Evolutionary conservation across 2,113 vertebrate species (phyloP), one percentile per base, ranked within the genome.

Genomic region (Hippotragus niger): DNA sequence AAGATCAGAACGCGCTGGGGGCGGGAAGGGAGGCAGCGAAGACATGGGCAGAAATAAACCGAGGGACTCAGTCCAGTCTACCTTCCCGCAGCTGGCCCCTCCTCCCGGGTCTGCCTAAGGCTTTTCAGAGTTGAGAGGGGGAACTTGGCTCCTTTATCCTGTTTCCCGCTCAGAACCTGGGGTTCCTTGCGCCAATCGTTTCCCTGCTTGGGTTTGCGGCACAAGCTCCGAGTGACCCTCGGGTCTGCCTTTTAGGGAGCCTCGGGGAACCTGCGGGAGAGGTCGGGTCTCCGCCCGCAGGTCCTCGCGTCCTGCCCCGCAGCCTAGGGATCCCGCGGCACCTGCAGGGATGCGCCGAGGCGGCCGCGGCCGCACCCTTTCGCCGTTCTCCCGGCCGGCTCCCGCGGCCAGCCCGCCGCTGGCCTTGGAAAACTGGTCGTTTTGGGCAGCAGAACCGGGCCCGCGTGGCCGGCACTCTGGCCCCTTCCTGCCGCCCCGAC

Each of bases 1-100:
- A 94, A 96, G 94, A 94, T 97, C 95, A 95, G 55, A 89, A 57
- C 29, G 1, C 55, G 5, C 45, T 50, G 88, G 90, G 94, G 88
- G 31, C 45, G 64, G 50, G 84, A 55, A 91, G 86, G 57, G 64
- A 64, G 53, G 55, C 71, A 36, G 52, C 13, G 52, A 94, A 93
- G 87, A 95, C 27, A 23, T 7, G 1, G 78, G 52, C 25, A 81
- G 60, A 71, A 91, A 53, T 58, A 82, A 80, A 76, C 15, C 17
- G 88, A 74, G 50, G 58, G 40, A 52, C 85, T 71, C 15, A 4
- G 80, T 16, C 43, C 67, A 16, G 5, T 17, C n/a, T 58, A 6
- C 45, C 50, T 76, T 60, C 55, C 31, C 7, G 27, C 33, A 52
- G 58, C 91, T n/a, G 50, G 47, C 76, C 10, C 47, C 33, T 36